phyloP scores from a whole-genome alignment of 2,113 vertebrate species.

The Hiodon alosoides region DNA sequence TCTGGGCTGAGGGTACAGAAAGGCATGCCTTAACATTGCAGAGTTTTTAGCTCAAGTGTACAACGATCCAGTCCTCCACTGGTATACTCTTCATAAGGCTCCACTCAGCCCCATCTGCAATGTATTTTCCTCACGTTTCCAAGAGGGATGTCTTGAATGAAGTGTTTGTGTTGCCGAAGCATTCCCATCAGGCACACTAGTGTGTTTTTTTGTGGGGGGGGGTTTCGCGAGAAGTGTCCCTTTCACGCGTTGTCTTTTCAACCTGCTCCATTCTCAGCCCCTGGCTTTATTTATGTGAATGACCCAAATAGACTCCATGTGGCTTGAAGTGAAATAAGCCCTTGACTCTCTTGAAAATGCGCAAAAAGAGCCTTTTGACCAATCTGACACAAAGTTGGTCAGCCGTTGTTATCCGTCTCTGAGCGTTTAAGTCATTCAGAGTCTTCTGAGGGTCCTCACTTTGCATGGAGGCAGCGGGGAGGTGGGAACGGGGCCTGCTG shows the following conservation, averaged over 20 bases:
- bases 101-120: neutral
- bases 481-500: neutral
- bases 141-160: conserved; percentile 15
- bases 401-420: neutral
- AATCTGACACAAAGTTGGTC: conserved; percentile 15
- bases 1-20: no score
- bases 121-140: conserved; percentile 13
- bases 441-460: neutral
- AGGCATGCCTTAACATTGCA: no score
- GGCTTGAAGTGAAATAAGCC: conserved; percentile 12
- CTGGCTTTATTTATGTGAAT: conserved; percentile 13
- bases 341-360: conserved; percentile 14
- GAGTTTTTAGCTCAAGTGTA: no score
- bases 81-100: neutral
- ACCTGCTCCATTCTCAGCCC: conserved; percentile 9
- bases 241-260: conserved; percentile 23
- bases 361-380: conserved; percentile 19
- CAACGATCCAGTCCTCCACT: no score
- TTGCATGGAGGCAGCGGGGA: neutral
- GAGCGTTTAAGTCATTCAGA: neutral
- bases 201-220: no score
- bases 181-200: conserved; percentile 24
- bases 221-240: conserved; percentile 17
- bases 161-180: conserved; percentile 16
- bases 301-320: conserved; percentile 26